Percentiles rank a stretch among this genome's conserved stretches.
These are phyloP conservation scores for Delphinus delphis DNA, from an alignment of 2,113 vertebrate species.

Conservation along the genomic window DNA sequence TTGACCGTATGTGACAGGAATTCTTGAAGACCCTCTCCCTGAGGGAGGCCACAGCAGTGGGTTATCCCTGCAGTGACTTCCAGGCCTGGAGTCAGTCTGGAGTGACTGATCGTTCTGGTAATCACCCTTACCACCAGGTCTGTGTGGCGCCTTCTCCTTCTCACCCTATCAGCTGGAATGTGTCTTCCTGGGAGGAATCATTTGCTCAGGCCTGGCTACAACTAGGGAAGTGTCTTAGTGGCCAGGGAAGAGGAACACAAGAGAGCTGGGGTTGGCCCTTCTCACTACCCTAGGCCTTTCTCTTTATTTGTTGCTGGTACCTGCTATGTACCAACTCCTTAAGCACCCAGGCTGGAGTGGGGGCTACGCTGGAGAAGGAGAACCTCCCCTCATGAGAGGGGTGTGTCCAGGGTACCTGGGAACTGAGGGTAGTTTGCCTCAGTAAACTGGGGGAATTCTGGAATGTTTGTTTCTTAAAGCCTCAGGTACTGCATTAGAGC, in stretches of 20 bases:
- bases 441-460: neutral
- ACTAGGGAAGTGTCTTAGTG: neutral
- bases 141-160: neutral
- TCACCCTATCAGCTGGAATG: neutral
- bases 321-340: neutral
- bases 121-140: neutral
- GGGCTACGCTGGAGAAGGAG: neutral
- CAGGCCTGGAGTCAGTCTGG: neutral
- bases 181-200: neutral
- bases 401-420: neutral
- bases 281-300: neutral
- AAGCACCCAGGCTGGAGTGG: neutral
- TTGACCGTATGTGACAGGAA: neutral
- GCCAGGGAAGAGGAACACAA: neutral
- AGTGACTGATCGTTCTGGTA: neutral
- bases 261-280: neutral
- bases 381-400: neutral
- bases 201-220: neutral
- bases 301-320: neutral
- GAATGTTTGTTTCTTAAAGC: conserved; percentile 10
- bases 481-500: neutral
- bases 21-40: neutral
- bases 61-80: neutral
- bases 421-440: neutral
- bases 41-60: neutral